Evolutionary conservation across 2,797 vertebrate genomes (phyloP), one percentile per base, ranked within the genome.

Genomic region (Gorsachius magnificus): DNA sequence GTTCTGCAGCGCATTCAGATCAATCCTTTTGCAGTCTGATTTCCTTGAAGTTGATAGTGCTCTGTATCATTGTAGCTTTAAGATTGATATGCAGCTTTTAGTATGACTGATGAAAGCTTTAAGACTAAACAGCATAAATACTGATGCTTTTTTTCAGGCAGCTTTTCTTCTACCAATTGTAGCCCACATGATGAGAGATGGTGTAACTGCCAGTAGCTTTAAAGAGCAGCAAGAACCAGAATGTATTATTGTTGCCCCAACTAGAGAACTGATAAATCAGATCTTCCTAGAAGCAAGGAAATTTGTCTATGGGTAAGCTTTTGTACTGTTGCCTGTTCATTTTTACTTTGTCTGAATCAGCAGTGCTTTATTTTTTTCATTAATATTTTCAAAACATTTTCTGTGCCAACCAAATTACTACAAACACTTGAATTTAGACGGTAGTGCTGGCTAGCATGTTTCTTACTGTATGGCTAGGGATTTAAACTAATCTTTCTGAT

Each of bases 271-370:
- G 65, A 98, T 99, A 97, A 98, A 99, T 94, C 99, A 99, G 97
- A 99, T 99, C 81, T 99, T 98, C 95, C 95, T 99, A 77, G 99
- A 99, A 96, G 99, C 99, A 87, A 98, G 99, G 86, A 99, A 99
- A 96, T 99, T 99, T 94, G 97, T 99, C 13, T 98, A 97, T 84
- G 99, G 99, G 99, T 99, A 97, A 61, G 98, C 87, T 69, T 81
- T 83, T 79, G 50, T 36, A 26, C 18, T 75, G 33, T 64, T 75
- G 9, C 2, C 7, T 80, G 33, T 28, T 81, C 21, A 68, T 83
- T 35, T n/a, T 29, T 53, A 53, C 33, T 71, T 70, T 18, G 21
- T 31, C 9, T 85, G 13, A 65, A 28, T 71, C 6, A 29, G 8
- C 25, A 71, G 31, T 45, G 25, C 12, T 77, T 38, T 8, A 11